Evolutionary conservation across 2,888 invertebrate species (phyloP), one percentile per base, ranked within the genome.

Genomic region (Netelia virgata): DNA sequence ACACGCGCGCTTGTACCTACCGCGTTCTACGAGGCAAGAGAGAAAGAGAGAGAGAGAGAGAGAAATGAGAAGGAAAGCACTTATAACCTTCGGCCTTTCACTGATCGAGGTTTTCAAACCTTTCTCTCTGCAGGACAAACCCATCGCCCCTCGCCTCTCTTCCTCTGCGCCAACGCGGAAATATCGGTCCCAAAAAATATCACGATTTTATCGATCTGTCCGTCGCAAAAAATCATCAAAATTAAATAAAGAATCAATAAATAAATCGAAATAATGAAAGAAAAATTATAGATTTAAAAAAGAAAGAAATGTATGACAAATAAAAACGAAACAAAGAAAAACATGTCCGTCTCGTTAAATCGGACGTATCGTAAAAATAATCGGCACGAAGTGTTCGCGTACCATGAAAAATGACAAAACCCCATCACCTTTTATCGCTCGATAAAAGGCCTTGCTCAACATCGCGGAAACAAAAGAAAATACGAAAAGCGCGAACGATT

Each of bases 11-110:
- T 16, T 43, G 8, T 36, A 14, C 36, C 14, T 18, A 20, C 18
- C 18, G 6, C 18, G 53, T 36, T 43, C 23, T 9, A 55, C 43
- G 28, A 47, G 43, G n/a, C 36, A 5, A 41, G 55, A 64, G 36
- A 50, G 20, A 47, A 16, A 59, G 50, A n/a, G n/a, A 41, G 55
- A 64, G 36, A 50, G 20, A 47, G 11, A 59, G 50, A n/a, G 57
- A 47, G 43, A 59, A 57, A 57, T 16, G 8, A 72, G 16, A 23
- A 72, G 28, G 28, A 28, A 28, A 28, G 5, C 28, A 79, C 55
- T 72, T 16, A 55, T n/a, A n/a, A n/a, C n/a, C n/a, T n/a, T 64
- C 16, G 79, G 72, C 41, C 79, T 79, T 66, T 79, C 55, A 79
- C 41, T 55, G 57, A 79, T 79, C 79, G 57, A 59, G 64, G 47